Conservation (phyloP, 2,113 vertebrate species). For the Pica pica region DNA sequence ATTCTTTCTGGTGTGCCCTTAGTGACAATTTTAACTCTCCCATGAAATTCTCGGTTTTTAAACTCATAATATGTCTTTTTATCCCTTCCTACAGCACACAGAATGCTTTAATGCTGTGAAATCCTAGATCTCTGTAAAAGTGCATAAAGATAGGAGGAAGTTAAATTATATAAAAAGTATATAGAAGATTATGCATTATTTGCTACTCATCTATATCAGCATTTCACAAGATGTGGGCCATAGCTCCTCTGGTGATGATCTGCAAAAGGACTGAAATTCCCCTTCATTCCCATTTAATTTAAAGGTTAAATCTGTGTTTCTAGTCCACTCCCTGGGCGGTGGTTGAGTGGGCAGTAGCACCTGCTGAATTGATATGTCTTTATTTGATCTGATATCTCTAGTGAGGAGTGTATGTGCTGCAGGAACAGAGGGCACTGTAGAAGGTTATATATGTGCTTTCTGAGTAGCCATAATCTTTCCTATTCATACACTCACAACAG, state of each 20-base stretch:
- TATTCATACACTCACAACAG: background rate
- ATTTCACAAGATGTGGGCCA: background rate
- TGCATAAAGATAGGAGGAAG: background rate
- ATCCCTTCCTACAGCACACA: background rate
- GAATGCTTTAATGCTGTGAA: background rate
- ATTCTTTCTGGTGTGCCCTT: constrained; percentile 40
- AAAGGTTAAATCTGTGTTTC: background rate
- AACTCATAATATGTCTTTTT: constrained; percentile 24
- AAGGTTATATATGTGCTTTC: background rate
- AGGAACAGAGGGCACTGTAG: background rate
- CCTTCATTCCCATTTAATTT: background rate
- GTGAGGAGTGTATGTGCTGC: background rate
- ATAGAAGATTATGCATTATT: background rate
- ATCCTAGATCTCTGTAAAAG: background rate
- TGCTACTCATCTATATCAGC: background rate
- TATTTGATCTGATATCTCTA: background rate
- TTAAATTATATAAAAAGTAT: background rate
- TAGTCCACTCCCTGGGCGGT: background rate
- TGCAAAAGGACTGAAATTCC: background rate
- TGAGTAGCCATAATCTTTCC: background rate
- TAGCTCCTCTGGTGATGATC: background rate
- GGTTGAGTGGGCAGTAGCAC: background rate
- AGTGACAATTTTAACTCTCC: constrained; percentile 35
- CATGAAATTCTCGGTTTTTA: constrained; percentile 35
- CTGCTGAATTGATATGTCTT: background rate